Evolutionary conservation across 2,888 invertebrate genomes (phyloP).

Genomic region (Limenitis camilla): DNA sequence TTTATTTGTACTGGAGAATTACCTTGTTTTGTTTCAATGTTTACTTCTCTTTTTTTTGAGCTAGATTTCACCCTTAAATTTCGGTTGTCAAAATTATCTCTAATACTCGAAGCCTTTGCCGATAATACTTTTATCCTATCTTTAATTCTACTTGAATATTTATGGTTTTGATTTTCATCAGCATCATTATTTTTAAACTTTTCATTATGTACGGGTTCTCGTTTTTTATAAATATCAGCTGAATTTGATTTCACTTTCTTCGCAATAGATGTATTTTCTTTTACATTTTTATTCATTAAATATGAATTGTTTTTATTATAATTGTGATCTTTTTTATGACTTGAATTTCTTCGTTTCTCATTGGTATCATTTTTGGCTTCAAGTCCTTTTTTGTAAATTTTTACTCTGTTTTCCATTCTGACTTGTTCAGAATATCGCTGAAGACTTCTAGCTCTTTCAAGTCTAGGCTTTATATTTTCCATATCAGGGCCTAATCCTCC

Average conservation of each 20-base stretch:
- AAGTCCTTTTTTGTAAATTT: conserved; percentile 55
- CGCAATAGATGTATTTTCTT: conserved; percentile 32
- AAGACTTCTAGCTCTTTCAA: conserved; percentile 63
- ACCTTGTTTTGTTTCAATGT: conserved; percentile 30
- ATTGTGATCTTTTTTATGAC: conserved; percentile 27
- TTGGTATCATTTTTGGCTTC: conserved; percentile 44
- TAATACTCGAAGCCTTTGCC: conserved; percentile 19
- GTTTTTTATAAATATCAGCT: conserved; percentile 32
- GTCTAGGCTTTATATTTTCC: conserved; percentile 57
- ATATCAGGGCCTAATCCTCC: conserved; percentile 64
- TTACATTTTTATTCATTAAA: conserved; percentile 46
- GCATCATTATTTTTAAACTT: conserved; percentile 1
- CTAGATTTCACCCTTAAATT: conserved; percentile 35
- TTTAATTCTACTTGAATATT: conserved; percentile 15
- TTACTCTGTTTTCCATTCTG: conserved; percentile 61
- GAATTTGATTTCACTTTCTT: conserved; percentile 41
- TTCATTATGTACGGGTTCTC: conserved; percentile 22
- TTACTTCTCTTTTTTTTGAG: conserved; percentile 35
- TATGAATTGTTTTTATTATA: conserved; percentile 43
- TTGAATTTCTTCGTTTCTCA: conserved; percentile 26
- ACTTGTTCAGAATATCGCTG: conserved; percentile 68
- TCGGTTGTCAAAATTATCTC: conserved; percentile 9
- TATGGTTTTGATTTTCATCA: conserved; percentile 19
- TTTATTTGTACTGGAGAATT: conserved; percentile 55
- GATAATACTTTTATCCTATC: conserved; percentile 9